phyloP scores from a whole-genome alignment of 2,113 vertebrate genomes.

The Rhagologus leucostigma region DNA sequence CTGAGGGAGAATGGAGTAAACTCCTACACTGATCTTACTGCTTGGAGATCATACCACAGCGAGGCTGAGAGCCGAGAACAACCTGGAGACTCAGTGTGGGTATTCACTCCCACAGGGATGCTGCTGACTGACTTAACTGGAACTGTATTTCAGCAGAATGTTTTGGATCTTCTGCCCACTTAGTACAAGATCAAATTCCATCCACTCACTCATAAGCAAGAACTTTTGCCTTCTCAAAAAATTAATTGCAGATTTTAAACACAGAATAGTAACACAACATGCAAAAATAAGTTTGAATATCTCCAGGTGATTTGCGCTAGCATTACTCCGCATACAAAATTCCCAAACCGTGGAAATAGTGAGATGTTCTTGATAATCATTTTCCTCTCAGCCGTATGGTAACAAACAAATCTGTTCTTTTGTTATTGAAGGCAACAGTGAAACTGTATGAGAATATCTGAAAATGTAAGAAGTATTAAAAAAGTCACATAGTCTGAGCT shows the following conservation, averaged over 20 bases:
- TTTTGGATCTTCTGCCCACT: conserved; percentile 6
- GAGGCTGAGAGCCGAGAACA: background rate
- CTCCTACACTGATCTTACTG: conserved; percentile 3
- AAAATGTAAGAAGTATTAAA: background rate
- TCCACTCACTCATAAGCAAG: background rate
- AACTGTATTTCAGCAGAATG: background rate
- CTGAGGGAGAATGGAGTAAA: conserved; percentile 3
- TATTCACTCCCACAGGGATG: conserved; percentile 20
- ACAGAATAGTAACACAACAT: background rate
- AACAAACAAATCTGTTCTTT: background rate
- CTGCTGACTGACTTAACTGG: conserved; percentile 30
- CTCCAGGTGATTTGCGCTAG: background rate
- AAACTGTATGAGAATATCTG: background rate
- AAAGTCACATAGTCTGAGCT: background rate
- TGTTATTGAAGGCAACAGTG: background rate
- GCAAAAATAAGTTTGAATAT: background rate
- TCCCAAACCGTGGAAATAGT: background rate
- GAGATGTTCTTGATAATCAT: background rate
- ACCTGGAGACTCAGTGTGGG: background rate
- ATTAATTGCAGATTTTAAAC: background rate
- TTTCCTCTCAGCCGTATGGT: background rate
- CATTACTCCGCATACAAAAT: background rate
- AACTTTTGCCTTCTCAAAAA: background rate
- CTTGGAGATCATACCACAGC: background rate
- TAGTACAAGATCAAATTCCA: background rate